Conservation (phyloP, 1,140 invertebrate genomes). For the Pachypsylla venusta region DNA sequence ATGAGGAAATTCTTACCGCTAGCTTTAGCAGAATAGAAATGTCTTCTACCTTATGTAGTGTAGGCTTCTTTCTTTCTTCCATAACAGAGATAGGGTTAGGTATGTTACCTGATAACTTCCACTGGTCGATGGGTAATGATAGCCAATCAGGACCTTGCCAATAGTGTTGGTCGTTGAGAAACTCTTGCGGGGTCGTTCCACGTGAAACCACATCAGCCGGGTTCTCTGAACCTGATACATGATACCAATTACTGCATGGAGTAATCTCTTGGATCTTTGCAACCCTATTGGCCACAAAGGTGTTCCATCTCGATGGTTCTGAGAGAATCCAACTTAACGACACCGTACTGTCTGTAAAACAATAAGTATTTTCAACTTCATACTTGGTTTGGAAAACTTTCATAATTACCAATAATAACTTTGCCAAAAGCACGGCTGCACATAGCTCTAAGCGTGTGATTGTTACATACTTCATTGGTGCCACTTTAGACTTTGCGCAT, state of each 20-base stretch:
- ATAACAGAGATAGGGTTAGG: neutral
- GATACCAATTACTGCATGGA: neutral
- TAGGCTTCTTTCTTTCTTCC: neutral
- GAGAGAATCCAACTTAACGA: conserved; percentile 21
- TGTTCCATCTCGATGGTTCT: conserved; percentile 17
- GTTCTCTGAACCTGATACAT: conserved; percentile 16
- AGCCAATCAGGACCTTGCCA: conserved; percentile 20
- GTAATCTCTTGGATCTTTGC: neutral
- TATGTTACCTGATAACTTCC: neutral
- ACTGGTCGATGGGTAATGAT: neutral
- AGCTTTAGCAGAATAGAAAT: neutral
- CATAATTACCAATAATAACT: conserved; percentile 14
- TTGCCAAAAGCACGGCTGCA: conserved; percentile 26
- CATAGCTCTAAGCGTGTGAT: conserved; percentile 31
- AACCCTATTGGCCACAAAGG: conserved; percentile 21
- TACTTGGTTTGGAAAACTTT: neutral
- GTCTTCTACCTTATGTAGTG: neutral
- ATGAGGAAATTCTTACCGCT: neutral
- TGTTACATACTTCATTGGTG: conserved; percentile 26
- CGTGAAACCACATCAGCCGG: conserved; percentile 20
- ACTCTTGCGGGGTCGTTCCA: conserved; percentile 8
- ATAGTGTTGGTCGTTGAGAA: conserved; percentile 15
- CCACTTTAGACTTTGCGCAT: conserved; percentile 26
- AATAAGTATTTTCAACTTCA: conserved; percentile 8
- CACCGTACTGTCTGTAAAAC: conserved; percentile 22